Evolutionary conservation across 1,140 invertebrate genomes (phyloP).

Genomic region (Camponotus pennsylvanicus): DNA sequence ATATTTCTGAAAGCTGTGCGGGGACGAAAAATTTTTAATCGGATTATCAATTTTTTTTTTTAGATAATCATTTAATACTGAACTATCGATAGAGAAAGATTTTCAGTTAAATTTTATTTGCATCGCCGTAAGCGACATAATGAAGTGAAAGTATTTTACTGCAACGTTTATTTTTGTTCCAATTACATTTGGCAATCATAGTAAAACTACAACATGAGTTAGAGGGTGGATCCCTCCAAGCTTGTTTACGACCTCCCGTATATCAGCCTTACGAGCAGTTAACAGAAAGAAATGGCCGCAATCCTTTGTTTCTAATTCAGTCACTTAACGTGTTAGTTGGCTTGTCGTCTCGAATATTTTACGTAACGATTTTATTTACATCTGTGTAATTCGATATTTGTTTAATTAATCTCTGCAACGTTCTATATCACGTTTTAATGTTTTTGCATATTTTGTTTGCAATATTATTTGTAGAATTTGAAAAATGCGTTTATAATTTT

Average conservation of each 20-base stretch:
- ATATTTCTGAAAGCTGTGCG: background rate
- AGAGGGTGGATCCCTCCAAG: slow-evolving; percentile 47
- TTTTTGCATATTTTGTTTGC: background rate
- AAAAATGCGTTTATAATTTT: background rate
- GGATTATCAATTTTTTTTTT: background rate
- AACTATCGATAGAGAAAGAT: slow-evolving; percentile 18
- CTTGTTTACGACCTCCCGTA: slow-evolving; percentile 72
- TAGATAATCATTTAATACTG: slow-evolving; percentile 28
- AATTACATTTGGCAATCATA: slow-evolving; percentile 75
- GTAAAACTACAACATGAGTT: slow-evolving; percentile 46
- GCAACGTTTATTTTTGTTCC: slow-evolving; percentile 72
- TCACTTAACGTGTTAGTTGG: slow-evolving; percentile 63
- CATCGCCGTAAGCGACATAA: slow-evolving; percentile 33
- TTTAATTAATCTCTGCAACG: background rate
- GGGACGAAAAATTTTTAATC: background rate
- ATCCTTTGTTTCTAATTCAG: slow-evolving; percentile 74
- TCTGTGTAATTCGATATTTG: background rate
- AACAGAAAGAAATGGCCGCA: slow-evolving; percentile 74
- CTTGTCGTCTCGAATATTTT: background rate
- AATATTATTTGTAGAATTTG: background rate
- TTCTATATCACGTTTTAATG: background rate
- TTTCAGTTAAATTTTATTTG: slow-evolving; percentile 29
- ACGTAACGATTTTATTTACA: slow-evolving; percentile 23
- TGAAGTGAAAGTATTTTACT: slow-evolving; percentile 69
- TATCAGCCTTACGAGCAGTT: slow-evolving; percentile 75